Evolutionary conservation across 2,888 invertebrate species (phyloP), one percentile per base, ranked within the genome.

Genomic region (Nymphalis polychloros): DNA sequence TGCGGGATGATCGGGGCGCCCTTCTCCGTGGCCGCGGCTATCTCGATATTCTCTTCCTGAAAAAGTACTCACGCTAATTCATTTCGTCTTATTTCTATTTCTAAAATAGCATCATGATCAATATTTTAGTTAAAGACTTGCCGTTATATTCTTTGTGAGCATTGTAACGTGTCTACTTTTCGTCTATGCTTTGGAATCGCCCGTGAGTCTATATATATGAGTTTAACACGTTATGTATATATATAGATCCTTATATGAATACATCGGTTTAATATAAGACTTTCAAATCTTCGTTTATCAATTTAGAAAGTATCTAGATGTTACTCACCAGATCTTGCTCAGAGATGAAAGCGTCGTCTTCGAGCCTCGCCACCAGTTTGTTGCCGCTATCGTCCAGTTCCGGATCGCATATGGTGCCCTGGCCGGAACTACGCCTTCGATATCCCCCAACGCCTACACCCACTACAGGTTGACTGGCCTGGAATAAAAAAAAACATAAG

Each of bases 311-410:
- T n/a, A 8, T 20, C 8, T 17, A 23, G n/a, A 16, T 8, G 35
- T 27, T 23, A 35, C 27, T 35, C 35, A 93, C 93, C 89, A 93
- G 79, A 72, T 93, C 93, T 79, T 93, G 93, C 74, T 93, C 93
- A 0, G 93, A 93, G 71, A 93, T 92, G 81, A 93, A 93, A 59
- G 93, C 93, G 76, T 93, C 93, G 79, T 93, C 93, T 71, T 93
- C 93, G 0, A 93, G 83, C 48, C 93, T 72, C 1, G 93, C 93
- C 63, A 93, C 92, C 62, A 93, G 87, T 76, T 92, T 93, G 84
- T 92, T 93, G 10, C 92, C 93, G 75, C 90, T 90, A 78, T 92
- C 92, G 77, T 93, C 93, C 27, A 93, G 84, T 78, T 93, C 92
- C 0, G 90, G 90, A 80, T 92, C 91, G 75, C 90, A 89, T 31